Percentiles rank a stretch among this genome's conserved stretches.
Evolutionary conservation across 2,113 vertebrate genomes (phyloP).

Genomic region (Pyrgilauda ruficollis): DNA sequence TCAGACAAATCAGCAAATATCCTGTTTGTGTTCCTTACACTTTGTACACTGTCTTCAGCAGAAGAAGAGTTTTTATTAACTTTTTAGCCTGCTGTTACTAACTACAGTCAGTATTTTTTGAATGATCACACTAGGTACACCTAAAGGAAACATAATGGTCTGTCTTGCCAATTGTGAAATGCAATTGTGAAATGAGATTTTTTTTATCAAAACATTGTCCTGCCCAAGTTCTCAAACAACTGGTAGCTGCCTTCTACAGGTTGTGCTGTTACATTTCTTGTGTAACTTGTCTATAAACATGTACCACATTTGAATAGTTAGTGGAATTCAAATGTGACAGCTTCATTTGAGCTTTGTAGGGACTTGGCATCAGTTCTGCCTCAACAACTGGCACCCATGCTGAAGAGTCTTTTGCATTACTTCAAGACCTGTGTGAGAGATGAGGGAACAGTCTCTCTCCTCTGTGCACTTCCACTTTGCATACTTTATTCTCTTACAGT

Average conservation of each 20-base stretch:
- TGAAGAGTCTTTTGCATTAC: background rate
- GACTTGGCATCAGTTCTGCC: background rate
- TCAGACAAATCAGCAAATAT: background rate
- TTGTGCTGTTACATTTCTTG: constrained; percentile 28
- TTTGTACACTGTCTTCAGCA: accelerated
- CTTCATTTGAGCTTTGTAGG: constrained; percentile 2
- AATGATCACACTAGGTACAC: background rate
- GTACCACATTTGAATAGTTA: constrained; percentile 26
- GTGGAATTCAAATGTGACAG: constrained; percentile 32
- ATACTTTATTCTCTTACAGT: background rate
- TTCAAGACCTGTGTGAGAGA: background rate
- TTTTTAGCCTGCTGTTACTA: background rate
- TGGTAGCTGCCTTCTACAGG: background rate
- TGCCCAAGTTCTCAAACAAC: background rate
- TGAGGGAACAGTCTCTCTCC: background rate
- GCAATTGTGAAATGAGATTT: background rate
- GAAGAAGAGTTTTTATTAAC: background rate
- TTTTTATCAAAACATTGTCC: background rate
- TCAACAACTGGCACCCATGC: background rate
- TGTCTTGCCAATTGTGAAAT: background rate
- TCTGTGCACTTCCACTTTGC: background rate
- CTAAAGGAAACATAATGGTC: background rate
- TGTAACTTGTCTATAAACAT: constrained; percentile 29
- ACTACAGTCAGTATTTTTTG: background rate
- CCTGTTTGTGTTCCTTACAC: background rate